Percentiles rank a stretch among this genome's conserved stretches.
Evolutionary conservation across 2,888 invertebrate genomes (phyloP).

Genomic region (Pristionchus arcanus): DNA sequence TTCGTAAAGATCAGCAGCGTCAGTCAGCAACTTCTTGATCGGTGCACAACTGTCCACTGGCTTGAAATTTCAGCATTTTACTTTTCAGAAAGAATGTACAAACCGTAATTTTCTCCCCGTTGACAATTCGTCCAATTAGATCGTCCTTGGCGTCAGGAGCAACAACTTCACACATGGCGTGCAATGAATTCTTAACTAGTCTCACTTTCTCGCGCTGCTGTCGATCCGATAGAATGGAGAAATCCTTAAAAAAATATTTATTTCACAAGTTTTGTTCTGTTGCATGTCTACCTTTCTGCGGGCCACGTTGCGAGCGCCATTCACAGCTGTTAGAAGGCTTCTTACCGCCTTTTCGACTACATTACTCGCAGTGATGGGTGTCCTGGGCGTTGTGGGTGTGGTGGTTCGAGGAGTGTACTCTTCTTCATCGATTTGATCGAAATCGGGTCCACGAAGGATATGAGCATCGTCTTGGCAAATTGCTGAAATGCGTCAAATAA

Average conservation of each 20-base stretch:
- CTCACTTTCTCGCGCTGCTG: background rate
- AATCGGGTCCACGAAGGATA: too few species aligned
- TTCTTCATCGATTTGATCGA: too few species aligned
- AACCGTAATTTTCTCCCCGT: background rate
- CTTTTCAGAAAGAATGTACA: too few species aligned
- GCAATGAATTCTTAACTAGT: background rate
- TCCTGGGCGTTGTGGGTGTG: background rate
- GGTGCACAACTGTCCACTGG: background rate
- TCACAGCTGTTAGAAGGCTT: background rate
- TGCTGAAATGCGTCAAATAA: too few species aligned
- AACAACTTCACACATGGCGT: background rate
- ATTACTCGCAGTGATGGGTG: background rate
- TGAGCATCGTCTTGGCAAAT: too few species aligned
- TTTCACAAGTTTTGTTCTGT: too few species aligned
- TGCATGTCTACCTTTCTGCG: too few species aligned
- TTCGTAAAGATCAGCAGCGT: background rate
- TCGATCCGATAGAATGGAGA: background rate
- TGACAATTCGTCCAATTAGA: background rate
- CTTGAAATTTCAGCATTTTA: background rate
- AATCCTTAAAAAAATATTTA: background rate
- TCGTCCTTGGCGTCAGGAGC: background rate
- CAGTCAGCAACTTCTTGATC: background rate
- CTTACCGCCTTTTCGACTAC: background rate
- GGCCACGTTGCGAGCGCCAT: background rate
- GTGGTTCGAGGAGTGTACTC: too few species aligned